Evolutionary conservation across 2,797 vertebrate species (phyloP), one percentile per base, ranked within the genome.

Genomic region (Pangasius macronema): DNA sequence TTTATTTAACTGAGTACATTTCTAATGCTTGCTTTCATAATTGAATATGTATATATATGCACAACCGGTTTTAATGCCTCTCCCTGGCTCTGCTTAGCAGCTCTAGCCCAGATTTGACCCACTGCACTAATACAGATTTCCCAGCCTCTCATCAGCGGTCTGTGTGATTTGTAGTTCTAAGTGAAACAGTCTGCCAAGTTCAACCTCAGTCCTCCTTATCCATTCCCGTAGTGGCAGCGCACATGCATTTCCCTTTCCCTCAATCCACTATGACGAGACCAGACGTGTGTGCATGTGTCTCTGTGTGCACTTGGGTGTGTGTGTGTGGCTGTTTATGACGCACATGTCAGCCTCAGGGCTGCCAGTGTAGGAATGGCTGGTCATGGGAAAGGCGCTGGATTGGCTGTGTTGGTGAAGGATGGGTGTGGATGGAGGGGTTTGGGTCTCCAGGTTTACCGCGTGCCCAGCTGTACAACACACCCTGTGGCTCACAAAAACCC

Each of bases 381-480:
- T 85, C 87, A 85, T 90, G 89, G 91, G 89, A 91, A 90, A 87
- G 53, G 33, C 81, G 55, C 61, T 27, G 70, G 81, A 65, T 67
- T 84, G 84, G 61, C 72, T 75, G 30, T 84, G 36, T n/a, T 82
- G 73, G 87, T 87, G 68, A 87, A 67, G 57, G 51, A 84, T 59
- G 88, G 89, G 89, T 90, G 89, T 90, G 82, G 65, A 75, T 86
- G 36, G 53, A 81, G 87, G 87, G 87, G 87, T 90, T 88, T 88
- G 87, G 82, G 86, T 87, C 87, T 91, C 80, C 55, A 76, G 85
- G 82, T 73, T 67, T 76, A 77, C 82, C n/a, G 53, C n/a, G 53
- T 72, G 85, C 83, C 68, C 91, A 91, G 90, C 85, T 92, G 90
- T 87, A 86, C 82, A 85, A 83, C 89, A 91, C 89, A 85, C 90